Evolutionary conservation across 2,888 invertebrate genomes (phyloP).

Genomic region (Gryllus longicercus): DNA sequence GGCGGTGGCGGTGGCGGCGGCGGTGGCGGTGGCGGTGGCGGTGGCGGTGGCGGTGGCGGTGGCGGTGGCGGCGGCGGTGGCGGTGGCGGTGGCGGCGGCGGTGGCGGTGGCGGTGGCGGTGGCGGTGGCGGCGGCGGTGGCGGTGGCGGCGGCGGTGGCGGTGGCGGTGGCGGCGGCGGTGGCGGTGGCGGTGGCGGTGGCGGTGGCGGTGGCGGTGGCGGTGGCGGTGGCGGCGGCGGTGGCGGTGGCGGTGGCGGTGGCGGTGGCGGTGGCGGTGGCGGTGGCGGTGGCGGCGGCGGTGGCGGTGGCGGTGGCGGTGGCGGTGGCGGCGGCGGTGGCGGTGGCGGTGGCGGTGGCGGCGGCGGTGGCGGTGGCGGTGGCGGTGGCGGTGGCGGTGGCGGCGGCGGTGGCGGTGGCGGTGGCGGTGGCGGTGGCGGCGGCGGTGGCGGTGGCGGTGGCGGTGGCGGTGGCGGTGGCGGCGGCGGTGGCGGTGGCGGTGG

Average conservation of each 20-base stretch:
- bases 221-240: constrained; percentile 35
- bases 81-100: constrained; percentile 36
- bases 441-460: constrained; percentile 4
- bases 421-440: constrained; percentile 4
- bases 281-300: constrained; percentile 33
- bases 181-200: no score
- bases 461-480: neutral
- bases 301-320: constrained; percentile 17
- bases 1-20: constrained; percentile 30
- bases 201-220: constrained; percentile 29
- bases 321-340: neutral
- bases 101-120: constrained; percentile 26
- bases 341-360: constrained; percentile 35
- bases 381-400: neutral
- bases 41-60: neutral
- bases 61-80: neutral
- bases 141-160: constrained; percentile 31
- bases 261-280: constrained; percentile 29
- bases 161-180: neutral
- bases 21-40: constrained; percentile 32
- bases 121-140: constrained; percentile 32
- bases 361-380: constrained; percentile 28
- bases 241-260: constrained; percentile 31
- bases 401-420: neutral
- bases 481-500: neutral